Evolutionary conservation across 2,113 vertebrate species (phyloP).

Genomic region (Apodemus sylvaticus): DNA sequence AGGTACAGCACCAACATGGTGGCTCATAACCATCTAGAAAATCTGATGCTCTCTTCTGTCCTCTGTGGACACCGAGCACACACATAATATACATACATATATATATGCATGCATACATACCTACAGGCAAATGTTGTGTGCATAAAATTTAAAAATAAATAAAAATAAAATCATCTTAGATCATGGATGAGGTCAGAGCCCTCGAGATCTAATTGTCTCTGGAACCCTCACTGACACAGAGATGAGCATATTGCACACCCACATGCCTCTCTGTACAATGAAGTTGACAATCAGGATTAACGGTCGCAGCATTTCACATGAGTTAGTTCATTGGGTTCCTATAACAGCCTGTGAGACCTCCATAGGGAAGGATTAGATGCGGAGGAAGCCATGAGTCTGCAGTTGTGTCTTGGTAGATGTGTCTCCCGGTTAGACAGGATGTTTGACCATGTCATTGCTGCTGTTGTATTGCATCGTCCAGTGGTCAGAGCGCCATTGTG

Average conservation of each 20-base stretch:
- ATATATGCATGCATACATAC: not conserved
- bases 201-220: not conserved
- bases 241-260: not conserved
- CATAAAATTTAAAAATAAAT: not conserved
- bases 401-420: not conserved
- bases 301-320: not conserved
- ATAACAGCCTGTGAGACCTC: not conserved
- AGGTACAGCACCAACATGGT: not conserved
- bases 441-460: not conserved
- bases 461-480: too few relatives aligned
- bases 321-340: not conserved
- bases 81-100: too few relatives aligned
- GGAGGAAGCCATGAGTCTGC: not conserved
- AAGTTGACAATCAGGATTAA: not conserved
- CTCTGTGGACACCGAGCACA: not conserved
- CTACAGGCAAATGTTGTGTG: not conserved
- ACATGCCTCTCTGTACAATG: not conserved
- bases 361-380: not conserved
- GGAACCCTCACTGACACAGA: not conserved
- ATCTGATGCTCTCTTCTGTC: not conserved
- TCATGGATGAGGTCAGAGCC: not conserved
- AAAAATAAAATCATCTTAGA: not conserved
- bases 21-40: not conserved
- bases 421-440: not conserved
- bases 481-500: not conserved